Evolutionary conservation across 1,140 invertebrate species (phyloP), one percentile per base, ranked within the genome.

Genomic region (Zelostemma sp.): DNA sequence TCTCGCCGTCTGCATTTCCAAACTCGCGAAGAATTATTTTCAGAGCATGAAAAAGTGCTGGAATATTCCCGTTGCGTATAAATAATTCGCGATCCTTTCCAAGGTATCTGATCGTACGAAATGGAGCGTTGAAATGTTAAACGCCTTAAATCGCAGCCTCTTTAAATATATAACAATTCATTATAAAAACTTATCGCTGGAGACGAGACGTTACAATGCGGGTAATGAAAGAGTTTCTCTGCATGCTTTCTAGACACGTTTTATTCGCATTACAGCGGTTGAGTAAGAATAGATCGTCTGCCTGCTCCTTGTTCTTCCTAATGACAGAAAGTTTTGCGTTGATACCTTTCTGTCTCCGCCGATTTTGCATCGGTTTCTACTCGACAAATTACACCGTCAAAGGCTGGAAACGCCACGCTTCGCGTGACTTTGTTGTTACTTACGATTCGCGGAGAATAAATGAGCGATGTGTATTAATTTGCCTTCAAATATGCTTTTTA

Each of bases 231-330:
- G 65, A 82, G 80, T 83, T 83, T 83, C 81, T 81, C 79, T 76
- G 73, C 78, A 82, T 83, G 81, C 80, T 82, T 83, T 83, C 81
- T 82, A 83, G 80, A 73, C 79, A 82, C 80, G 78, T 75, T 79
- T 81, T 76, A 61, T 57, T 67, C 63, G 65, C 57, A 63, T 72
- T 65, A 69, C 57, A 18, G 67, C 54, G 60, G 55, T 74, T 74
- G 62, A 68, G 72, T 70, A 74, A 74, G 68, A 74, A 67, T 45
- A 33, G 57, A 45, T 49, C 68, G 48, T 62, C 68, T 74, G 68
- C 68, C 58, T 66, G 21, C 68, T 68, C 62, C 50, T 68, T 62
- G 62, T 35, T 62, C 38, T 51, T 60, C 48, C 19, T 65, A 62
- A 70, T 63, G 66, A 57, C 56, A 61, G 63, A 70, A 62, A 73